phyloP scores from a whole-genome alignment of 2,113 vertebrate genomes.

The Xenopus borealis region DNA sequence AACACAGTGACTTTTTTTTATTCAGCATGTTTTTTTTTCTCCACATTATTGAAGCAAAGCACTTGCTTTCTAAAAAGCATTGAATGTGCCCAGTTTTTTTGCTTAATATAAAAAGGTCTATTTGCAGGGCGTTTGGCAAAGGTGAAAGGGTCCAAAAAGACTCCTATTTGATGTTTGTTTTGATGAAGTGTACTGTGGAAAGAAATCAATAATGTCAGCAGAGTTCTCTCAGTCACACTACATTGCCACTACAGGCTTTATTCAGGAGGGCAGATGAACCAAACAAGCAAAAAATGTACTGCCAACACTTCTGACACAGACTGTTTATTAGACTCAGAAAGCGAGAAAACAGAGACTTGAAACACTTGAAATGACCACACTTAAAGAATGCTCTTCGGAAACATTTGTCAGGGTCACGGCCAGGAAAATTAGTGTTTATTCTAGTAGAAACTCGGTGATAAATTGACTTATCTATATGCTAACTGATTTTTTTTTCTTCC shows the following conservation, averaged over 20 bases:
- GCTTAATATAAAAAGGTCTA: slow-evolving; percentile 77
- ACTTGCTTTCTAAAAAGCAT: slow-evolving; percentile 53
- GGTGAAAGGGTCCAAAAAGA: slow-evolving; percentile 94
- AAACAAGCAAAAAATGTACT: slow-evolving; percentile 93
- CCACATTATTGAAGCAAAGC: slow-evolving; percentile 45
- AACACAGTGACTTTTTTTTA: no score
- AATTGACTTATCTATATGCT: slow-evolving; percentile 99
- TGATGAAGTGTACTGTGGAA: slow-evolving; percentile 95
- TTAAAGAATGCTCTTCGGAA: slow-evolving; percentile 66
- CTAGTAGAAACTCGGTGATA: slow-evolving; percentile 90
- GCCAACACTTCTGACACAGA: slow-evolving; percentile 89
- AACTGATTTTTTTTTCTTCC: slow-evolving; percentile 68
- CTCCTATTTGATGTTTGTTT: slow-evolving; percentile 97
- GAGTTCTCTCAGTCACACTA: slow-evolving; percentile 70
- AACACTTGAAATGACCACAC: slow-evolving; percentile 76
- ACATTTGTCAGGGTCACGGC: slow-evolving; percentile 92
- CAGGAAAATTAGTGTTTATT: slow-evolving; percentile 90
- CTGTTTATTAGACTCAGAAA: slow-evolving; percentile 87
- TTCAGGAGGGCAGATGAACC: slow-evolving; percentile 82
- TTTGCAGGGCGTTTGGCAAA: slow-evolving; percentile 89
- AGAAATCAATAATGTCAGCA: slow-evolving; percentile 96
- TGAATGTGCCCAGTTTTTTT: slow-evolving; percentile 53
- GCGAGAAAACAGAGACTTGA: slow-evolving; percentile 62
- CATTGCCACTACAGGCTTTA: slow-evolving; percentile 70
- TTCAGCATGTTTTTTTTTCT: background rate